Evolutionary conservation across 2,797 vertebrate species (phyloP).

Genomic region (Crocodylus rhombifer): DNA sequence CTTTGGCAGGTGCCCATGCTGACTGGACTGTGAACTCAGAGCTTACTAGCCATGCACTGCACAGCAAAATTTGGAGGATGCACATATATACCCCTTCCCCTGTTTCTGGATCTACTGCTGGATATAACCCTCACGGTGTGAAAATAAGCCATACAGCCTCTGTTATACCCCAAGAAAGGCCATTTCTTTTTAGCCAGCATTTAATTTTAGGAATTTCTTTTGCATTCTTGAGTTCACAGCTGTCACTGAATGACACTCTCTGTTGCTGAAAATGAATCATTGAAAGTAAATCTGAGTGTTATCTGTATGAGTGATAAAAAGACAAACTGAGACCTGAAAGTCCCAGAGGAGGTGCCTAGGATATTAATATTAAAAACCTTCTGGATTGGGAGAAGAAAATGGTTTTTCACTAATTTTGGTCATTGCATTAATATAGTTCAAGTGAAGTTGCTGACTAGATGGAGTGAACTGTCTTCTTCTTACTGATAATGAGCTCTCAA

Average conservation of each 20-base stretch:
- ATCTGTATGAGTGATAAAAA: background rate
- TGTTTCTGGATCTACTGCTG: background rate
- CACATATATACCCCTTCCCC: too few relatives aligned
- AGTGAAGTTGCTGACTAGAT: background rate
- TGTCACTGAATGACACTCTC: background rate
- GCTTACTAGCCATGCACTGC: too few relatives aligned
- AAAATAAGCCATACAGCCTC: background rate
- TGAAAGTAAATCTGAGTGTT: background rate
- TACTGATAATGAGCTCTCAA: constrained; percentile 15
- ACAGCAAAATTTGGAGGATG: too few relatives aligned
- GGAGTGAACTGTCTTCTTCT: background rate
- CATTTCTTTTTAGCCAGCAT: background rate
- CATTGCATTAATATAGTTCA: background rate
- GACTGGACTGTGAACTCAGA: too few relatives aligned
- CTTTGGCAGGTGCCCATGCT: too few relatives aligned
- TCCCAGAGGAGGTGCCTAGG: background rate
- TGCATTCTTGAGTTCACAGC: background rate
- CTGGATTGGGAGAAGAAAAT: background rate
- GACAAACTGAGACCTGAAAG: background rate
- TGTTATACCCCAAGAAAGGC: background rate
- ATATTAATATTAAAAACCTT: background rate
- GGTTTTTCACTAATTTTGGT: background rate
- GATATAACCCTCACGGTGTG: background rate
- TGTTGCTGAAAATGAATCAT: background rate
- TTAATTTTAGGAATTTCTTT: background rate